Percentiles rank a stretch among this genome's conserved stretches.
These are phyloP conservation scores for Mercenaria mercenaria DNA, from an alignment of 1,140 invertebrate species.

Conservation along the genomic window DNA sequence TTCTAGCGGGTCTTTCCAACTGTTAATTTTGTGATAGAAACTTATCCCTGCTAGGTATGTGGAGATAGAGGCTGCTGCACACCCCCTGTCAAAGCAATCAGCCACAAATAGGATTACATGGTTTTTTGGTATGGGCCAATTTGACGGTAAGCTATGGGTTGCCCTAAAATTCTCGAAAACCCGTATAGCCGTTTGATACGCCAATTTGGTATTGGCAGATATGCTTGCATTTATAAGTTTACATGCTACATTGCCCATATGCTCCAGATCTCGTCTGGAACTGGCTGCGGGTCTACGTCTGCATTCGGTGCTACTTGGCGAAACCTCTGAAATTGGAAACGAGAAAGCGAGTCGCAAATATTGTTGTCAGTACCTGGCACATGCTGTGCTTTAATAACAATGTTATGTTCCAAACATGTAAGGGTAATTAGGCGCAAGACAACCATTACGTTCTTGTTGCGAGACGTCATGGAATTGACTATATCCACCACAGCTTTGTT, in stretches of 20 bases:
- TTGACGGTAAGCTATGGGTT: not conserved
- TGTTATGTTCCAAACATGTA: slow-evolving; percentile 51
- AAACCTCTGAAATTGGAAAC: slow-evolving; percentile 54
- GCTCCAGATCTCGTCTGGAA: not conserved
- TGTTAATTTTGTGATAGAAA: not conserved
- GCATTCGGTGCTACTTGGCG: slow-evolving; percentile 42
- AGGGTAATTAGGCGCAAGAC: slow-evolving; percentile 25
- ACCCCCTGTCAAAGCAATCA: not conserved
- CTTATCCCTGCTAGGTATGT: not conserved
- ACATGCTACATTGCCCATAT: not conserved
- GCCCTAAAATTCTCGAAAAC: not conserved
- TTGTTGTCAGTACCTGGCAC: slow-evolving; percentile 34
- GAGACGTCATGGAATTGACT: slow-evolving; percentile 46
- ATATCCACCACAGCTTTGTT: slow-evolving; percentile 51
- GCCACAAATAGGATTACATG: not conserved
- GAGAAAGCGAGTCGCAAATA: slow-evolving; percentile 62
- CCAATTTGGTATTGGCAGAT: not conserved
- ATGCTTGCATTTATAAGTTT: not conserved
- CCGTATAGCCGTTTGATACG: not conserved
- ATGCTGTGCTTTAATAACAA: slow-evolving; percentile 51
- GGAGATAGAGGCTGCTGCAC: not conserved
- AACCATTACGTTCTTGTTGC: slow-evolving; percentile 24
- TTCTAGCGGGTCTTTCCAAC: not conserved
- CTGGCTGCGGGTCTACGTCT: not conserved
- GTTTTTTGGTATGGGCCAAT: not conserved